Evolutionary conservation across 2,888 invertebrate genomes (phyloP), one percentile per base, ranked within the genome.

Genomic region (Campoplex capitator): DNA sequence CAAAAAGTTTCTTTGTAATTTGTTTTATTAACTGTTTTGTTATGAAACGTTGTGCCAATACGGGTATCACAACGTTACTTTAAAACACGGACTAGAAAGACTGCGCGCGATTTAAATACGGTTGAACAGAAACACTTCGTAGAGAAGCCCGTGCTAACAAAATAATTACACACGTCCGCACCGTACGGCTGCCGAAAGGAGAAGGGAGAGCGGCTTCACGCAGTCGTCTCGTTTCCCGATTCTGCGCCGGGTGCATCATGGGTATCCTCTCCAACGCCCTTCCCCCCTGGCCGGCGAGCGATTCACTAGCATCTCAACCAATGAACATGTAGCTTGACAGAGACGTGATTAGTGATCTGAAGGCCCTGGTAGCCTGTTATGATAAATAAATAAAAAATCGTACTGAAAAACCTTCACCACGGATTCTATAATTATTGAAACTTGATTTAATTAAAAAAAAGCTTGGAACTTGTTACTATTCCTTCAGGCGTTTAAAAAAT

Each of bases 101-200:
- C 74, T 74, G 58, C 65, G 54, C 68, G 75, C 75, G 67, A 38
- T 74, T 79, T 70, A 45, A 23, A 71, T 51, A 70, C 67, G 67
- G 32, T 48, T 45, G 74, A 54, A 70, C 73, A 42, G 56, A 54
- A 84, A 85, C 77, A 85, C 78, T 75, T 77, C 73, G 68, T 65
- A 71, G 65, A 83, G 65, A 82, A 82, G 58, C 76, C 74, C 71
- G 84, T 81, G 77, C 76, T 38, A 58, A 81, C 79, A 71, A 86
- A 88, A 77, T 84, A 83, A 84, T 86, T 83, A 81, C 70, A 82
- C 87, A 91, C 91, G 92, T 93, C 93, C 90, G 91, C 86, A 90
- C 92, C 79, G 91, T 88, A 91, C 91, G 93, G 90, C 92, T 90
- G 93, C 92, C 93, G 92, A 93, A 92, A 91, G 91, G 92, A 94